A percentile compares a stretch with the other conserved stretches of the same genome.
Evolutionary conservation across 2,888 invertebrate genomes (phyloP).

Genomic region (Brachyptera risi): DNA sequence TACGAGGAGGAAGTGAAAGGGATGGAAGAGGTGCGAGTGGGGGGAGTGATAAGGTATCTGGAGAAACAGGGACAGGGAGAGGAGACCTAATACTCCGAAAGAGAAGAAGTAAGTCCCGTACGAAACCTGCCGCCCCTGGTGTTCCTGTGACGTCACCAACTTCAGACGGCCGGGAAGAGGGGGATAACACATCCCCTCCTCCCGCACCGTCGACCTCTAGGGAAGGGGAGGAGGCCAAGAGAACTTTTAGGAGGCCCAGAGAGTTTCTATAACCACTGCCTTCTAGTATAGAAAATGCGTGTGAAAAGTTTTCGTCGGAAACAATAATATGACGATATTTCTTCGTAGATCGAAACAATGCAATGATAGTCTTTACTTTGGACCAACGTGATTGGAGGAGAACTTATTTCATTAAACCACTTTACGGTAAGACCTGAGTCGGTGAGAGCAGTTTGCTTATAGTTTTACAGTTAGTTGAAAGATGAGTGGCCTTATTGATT

Average conservation of each 20-base stretch:
- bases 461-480: no score
- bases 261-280: constrained; percentile 45
- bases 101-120: constrained; percentile 58
- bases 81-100: constrained; percentile 49
- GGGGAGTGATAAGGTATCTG: constrained; percentile 49
- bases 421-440: no score
- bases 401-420: no score
- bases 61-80: constrained; percentile 47
- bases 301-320: no score
- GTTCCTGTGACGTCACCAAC: constrained; percentile 44
- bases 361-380: constrained; percentile 7
- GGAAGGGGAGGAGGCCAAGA: constrained; percentile 36
- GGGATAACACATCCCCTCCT: constrained; percentile 27
- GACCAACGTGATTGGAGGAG: constrained; percentile 2
- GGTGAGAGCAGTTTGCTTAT: no score
- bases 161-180: constrained; percentile 34
- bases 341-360: neutral
- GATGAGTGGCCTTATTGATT: no score
- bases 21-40: constrained; percentile 48
- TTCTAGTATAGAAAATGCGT: no score
- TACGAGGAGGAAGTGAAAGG: constrained; percentile 47
- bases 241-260: constrained; percentile 43
- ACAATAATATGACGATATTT: no score
- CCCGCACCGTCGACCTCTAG: constrained; percentile 45
- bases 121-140: constrained; percentile 48